Evolutionary conservation across 2,888 invertebrate species (phyloP), one percentile per base, ranked within the genome.

Genomic region (Mechanitis mazaeus): DNA sequence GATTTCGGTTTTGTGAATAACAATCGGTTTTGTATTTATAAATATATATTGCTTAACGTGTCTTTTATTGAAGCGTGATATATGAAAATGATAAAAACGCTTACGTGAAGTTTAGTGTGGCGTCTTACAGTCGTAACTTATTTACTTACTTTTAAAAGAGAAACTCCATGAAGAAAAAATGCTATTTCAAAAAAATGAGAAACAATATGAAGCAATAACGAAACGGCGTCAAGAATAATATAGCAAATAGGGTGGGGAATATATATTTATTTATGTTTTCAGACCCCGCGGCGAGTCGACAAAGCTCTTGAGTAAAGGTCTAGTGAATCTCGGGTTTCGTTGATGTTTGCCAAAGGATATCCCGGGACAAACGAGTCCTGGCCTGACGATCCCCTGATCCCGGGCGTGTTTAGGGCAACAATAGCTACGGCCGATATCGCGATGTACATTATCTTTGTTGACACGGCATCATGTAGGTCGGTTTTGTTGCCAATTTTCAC

Each of bases 281-380:
- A 76, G 81, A 78, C 73, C 77, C 72, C 74, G 72, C 70, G 75
- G 77, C 77, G 76, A 78, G 78, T 82, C 81, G 74, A 80, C 80
- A 83, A 81, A 83, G 84, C 82, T 83, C 84, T 84, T 79, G 79
- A 82, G 83, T 80, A 83, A 84, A 85, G 86, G 86, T 83, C 84
- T 83, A 83, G 84, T 83, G 85, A 85, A 87, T 85, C 83, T 83
- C 81, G 85, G 84, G 81, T 83, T 83, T 78, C 79, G 84, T 75
- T 81, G 82, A 81, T 87, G 87, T 88, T 88, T 89, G 84, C 85
- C 80, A 79, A 84, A 81, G 88, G 85, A 85, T 85, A 84, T 84
- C 79, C 83, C 83, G 83, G 81, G 85, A 88, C 87, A 88, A 88
- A 87, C 87, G 85, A 87, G 84, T 72, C 73, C 77, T 76, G 77